Evolutionary conservation across 2,888 invertebrate genomes (phyloP).

Genomic region (Pterostichus niger): DNA sequence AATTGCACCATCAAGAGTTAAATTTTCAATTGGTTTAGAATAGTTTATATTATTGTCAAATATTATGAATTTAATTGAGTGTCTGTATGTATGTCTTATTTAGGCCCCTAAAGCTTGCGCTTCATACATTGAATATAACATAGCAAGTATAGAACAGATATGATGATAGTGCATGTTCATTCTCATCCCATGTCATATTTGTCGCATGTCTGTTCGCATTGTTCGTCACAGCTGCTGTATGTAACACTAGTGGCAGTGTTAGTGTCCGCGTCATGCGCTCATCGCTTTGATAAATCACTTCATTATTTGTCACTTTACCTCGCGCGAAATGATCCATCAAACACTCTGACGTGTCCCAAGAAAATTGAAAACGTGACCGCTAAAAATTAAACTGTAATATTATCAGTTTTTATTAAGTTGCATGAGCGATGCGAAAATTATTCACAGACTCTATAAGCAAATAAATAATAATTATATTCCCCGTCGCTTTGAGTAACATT

Average conservation of each 20-base stretch:
- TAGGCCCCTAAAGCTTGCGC: too few species aligned
- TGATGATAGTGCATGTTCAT: too few species aligned
- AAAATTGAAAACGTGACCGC: constrained; percentile 49
- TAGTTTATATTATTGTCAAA: too few species aligned
- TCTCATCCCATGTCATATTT: too few species aligned
- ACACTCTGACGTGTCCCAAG: not conserved
- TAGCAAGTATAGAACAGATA: too few species aligned
- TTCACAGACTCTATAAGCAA: not conserved
- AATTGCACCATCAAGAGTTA: too few species aligned
- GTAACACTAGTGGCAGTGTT: not conserved
- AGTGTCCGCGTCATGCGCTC: constrained; percentile 1
- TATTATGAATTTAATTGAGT: too few species aligned
- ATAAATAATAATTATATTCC: constrained; percentile 10
- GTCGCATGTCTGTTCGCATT: too few species aligned
- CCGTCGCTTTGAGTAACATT: constrained; percentile 64
- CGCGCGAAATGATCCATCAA: constrained; percentile 46
- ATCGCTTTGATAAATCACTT: constrained; percentile 50
- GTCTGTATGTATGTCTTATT: too few species aligned
- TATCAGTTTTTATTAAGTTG: constrained; percentile 31
- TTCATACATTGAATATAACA: too few species aligned
- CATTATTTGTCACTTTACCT: constrained; percentile 49
- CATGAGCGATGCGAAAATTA: constrained; percentile 30
- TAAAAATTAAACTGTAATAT: constrained; percentile 30
- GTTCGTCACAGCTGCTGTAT: not conserved
- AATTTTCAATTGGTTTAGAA: too few species aligned